Conservation (phyloP, 2,113 vertebrate species). For the Cheirogaleus medius region DNA sequence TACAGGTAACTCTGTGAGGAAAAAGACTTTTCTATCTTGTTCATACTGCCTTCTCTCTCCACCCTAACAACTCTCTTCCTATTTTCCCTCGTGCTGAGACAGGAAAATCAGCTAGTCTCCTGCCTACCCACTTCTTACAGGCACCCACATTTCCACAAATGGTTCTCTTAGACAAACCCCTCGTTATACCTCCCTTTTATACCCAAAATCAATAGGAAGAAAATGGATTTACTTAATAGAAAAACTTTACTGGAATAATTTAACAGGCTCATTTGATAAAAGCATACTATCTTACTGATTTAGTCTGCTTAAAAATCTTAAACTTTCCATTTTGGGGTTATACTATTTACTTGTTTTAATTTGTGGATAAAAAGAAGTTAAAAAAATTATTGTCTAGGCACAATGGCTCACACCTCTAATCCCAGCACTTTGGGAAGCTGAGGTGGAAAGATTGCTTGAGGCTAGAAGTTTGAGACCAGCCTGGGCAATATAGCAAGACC, state of each 20-base stretch:
- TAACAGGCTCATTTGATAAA: background rate
- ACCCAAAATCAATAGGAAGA: background rate
- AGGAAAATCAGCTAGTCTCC: accelerated
- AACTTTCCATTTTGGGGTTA: background rate
- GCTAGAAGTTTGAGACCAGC: too few relatives aligned
- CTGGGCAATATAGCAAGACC: too few relatives aligned
- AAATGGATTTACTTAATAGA: background rate
- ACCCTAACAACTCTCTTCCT: background rate
- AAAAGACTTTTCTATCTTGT: background rate
- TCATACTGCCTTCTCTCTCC: background rate
- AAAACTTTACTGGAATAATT: background rate
- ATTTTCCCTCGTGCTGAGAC: background rate
- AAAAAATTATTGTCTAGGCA: background rate
- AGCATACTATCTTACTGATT: background rate
- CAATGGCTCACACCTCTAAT: too few relatives aligned
- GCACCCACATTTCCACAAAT: background rate
- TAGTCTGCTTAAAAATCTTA: background rate
- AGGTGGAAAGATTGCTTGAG: too few relatives aligned
- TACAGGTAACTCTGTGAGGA: background rate
- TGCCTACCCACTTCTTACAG: background rate
- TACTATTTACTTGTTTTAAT: background rate
- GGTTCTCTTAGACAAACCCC: background rate
- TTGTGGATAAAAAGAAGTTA: background rate
- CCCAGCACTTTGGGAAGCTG: too few relatives aligned
- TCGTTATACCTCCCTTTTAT: background rate